Conservation (phyloP, 2,888 invertebrate genomes). For the Crocallis elinguaria region DNA sequence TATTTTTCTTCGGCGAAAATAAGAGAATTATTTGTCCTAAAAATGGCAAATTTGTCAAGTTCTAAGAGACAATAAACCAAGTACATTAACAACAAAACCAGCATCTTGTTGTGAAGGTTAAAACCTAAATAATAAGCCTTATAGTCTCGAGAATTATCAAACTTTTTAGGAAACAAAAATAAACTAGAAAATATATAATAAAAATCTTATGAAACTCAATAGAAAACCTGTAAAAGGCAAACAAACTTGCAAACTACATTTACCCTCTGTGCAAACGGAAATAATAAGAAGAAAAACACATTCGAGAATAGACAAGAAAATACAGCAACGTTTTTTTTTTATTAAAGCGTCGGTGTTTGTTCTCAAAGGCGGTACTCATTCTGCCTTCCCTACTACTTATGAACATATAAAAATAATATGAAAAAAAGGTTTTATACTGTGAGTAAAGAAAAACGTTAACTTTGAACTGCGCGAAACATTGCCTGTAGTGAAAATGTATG, state of each 20-base stretch:
- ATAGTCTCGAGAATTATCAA: neutral
- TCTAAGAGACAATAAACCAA: neutral
- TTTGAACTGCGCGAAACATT: neutral
- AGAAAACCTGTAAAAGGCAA: neutral
- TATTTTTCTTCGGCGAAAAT: too few species aligned
- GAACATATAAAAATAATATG: constrained; percentile 60
- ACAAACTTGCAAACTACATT: constrained; percentile 4
- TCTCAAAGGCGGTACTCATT: constrained; percentile 33
- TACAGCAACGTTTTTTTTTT: constrained; percentile 38
- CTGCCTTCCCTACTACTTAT: constrained; percentile 49
- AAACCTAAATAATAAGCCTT: neutral
- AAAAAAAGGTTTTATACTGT: constrained; percentile 38
- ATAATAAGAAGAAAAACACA: constrained; percentile 27
- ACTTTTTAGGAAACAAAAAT: neutral
- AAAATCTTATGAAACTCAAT: neutral
- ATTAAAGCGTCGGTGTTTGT: constrained; percentile 33
- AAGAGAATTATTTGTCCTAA: too few species aligned
- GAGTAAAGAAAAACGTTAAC: constrained; percentile 25
- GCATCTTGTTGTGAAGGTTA: neutral
- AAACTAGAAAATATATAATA: neutral
- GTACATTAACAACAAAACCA: neutral
- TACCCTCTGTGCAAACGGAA: constrained; percentile 1
- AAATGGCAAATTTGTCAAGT: neutral
- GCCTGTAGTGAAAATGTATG: neutral
- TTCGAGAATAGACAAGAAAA: constrained; percentile 40